Conservation (phyloP, 2,797 vertebrate genomes). For the Urophycis tenuis region DNA sequence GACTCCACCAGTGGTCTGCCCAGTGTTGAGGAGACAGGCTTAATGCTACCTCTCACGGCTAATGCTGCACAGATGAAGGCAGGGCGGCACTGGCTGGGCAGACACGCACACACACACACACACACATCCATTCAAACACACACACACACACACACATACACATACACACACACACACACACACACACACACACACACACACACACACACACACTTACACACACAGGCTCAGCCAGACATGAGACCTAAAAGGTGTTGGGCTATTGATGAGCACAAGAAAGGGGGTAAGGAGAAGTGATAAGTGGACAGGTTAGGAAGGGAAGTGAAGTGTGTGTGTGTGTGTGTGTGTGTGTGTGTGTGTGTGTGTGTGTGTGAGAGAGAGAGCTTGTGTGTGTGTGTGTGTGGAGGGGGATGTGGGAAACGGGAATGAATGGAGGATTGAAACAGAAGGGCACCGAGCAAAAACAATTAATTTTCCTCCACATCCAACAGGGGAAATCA, state of each 20-base stretch:
- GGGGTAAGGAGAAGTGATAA: not conserved
- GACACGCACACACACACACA: slow-evolving; percentile 23
- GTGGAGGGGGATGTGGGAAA: too few relatives aligned
- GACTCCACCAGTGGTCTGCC: slow-evolving; percentile 46
- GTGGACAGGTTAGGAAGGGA: not conserved
- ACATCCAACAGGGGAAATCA: not conserved
- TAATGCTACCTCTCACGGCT: slow-evolving; percentile 56
- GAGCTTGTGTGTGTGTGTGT: too few relatives aligned
- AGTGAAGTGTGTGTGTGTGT: not conserved
- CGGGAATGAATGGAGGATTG: too few relatives aligned
- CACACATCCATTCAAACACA: not conserved
- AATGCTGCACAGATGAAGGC: slow-evolving; percentile 61
- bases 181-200: too few relatives aligned
- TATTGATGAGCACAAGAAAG: not conserved
- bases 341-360: too few relatives aligned
- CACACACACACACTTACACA: too few relatives aligned
- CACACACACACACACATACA: not conserved
- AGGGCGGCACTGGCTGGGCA: slow-evolving; percentile 30
- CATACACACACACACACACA: not conserved
- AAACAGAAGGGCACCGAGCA: not conserved
- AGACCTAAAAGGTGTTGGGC: too few relatives aligned
- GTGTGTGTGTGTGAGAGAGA: not conserved
- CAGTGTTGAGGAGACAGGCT: slow-evolving; percentile 55
- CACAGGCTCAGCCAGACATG: too few relatives aligned
- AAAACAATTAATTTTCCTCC: not conserved